Evolutionary conservation across 2,797 vertebrate genomes (phyloP).

Genomic region (Zenarchopterus dispar): DNA sequence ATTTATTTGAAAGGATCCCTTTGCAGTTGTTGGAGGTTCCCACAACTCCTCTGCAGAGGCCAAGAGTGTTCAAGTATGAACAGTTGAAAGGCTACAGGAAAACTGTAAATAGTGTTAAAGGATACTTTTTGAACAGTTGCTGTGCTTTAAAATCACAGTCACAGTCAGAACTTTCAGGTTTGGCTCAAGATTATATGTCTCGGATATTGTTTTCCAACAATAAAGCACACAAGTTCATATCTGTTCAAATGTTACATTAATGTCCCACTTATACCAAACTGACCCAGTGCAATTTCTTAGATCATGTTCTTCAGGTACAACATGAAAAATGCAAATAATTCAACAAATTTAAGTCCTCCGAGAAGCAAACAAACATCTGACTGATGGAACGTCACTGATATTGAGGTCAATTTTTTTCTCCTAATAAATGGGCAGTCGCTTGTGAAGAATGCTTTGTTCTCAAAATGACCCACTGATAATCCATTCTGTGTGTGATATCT

Average conservation of each 20-base stretch:
- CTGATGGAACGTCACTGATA: conserved; percentile 25
- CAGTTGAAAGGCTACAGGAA: conserved; percentile 39
- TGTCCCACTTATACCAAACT: neutral
- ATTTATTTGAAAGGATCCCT: conserved; percentile 51
- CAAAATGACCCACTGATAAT: conserved; percentile 61
- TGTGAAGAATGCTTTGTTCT: conserved; percentile 65
- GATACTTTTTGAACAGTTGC: conserved; percentile 25
- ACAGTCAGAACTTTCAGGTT: conserved; percentile 22
- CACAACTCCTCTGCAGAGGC: conserved; percentile 59
- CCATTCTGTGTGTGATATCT: conserved; percentile 67
- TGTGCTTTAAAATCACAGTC: conserved; percentile 28
- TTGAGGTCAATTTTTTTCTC: conserved; percentile 41
- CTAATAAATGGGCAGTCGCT: conserved; percentile 55
- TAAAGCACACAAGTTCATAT: conserved; percentile 1
- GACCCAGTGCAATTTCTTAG: neutral
- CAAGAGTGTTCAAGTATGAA: conserved; percentile 59
- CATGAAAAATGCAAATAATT: conserved; percentile 20
- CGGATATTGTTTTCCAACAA: conserved; percentile 1
- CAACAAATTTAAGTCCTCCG: neutral
- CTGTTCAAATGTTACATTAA: neutral
- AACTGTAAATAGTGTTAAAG: conserved; percentile 39
- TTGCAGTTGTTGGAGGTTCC: conserved; percentile 41
- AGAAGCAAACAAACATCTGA: conserved; percentile 21
- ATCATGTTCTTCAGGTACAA: neutral
- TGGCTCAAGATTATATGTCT: neutral